These are phyloP conservation scores for Eptesicus fuscus DNA, from an alignment of 2,113 vertebrate genomes.

Conservation along the genomic window DNA sequence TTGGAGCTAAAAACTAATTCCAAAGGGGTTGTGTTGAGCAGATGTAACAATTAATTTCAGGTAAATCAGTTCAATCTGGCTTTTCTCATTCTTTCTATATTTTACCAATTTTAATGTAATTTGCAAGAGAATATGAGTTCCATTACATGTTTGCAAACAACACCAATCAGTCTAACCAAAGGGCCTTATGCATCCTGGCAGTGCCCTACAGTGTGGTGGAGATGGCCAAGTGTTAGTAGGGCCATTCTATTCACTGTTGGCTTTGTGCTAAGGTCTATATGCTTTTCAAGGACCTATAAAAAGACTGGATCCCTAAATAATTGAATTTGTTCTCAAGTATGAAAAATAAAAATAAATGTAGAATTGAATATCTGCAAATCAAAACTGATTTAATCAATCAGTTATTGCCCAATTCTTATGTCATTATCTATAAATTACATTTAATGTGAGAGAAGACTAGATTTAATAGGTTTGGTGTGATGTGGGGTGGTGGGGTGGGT, in stretches of 20 bases:
- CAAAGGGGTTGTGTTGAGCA: slow-evolving; percentile 20
- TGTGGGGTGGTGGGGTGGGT: not conserved
- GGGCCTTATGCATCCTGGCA: not conserved
- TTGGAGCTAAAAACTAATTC: slow-evolving; percentile 36
- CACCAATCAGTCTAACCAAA: not conserved
- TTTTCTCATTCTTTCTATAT: slow-evolving; percentile 44
- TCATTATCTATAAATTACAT: not conserved
- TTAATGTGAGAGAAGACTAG: not conserved
- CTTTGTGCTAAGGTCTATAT: not conserved
- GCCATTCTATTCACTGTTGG: not conserved
- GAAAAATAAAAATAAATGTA: slow-evolving; percentile 3
- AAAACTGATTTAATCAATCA: not conserved
- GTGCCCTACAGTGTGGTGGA: not conserved
- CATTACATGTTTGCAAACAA: not conserved
- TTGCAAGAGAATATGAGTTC: slow-evolving; percentile 21
- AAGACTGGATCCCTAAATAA: not conserved
- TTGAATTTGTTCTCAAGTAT: not conserved
- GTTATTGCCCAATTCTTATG: not conserved
- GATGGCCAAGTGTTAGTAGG: not conserved
- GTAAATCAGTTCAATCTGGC: slow-evolving; percentile 31
- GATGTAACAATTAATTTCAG: slow-evolving; percentile 51
- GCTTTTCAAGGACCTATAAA: not conserved
- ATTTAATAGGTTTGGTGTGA: not conserved
- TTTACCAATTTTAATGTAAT: slow-evolving; percentile 48
- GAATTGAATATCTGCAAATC: not conserved